phyloP scores from a whole-genome alignment of 2,888 invertebrate species.

The Thereva unica region DNA sequence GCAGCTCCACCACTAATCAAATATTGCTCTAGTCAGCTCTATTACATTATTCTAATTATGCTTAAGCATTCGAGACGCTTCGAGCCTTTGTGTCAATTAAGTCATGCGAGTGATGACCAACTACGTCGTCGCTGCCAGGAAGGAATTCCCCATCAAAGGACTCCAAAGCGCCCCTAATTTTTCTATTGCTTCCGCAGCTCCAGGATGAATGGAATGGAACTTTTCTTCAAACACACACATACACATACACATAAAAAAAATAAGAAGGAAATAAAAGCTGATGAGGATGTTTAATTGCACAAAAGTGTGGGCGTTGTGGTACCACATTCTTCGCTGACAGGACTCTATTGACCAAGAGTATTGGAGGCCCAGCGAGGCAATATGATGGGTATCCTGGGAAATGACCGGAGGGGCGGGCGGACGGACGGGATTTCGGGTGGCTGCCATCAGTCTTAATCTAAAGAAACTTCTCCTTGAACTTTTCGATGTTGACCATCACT shows the following conservation, averaged over 20 bases:
- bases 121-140: background rate
- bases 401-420: too few species aligned
- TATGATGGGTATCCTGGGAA: background rate
- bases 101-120: constrained; percentile 4
- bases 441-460: constrained; percentile 17
- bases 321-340: background rate
- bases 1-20: constrained; percentile 4
- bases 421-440: too few species aligned
- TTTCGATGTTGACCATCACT: constrained; percentile 55
- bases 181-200: too few species aligned
- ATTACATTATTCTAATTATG: constrained; percentile 19
- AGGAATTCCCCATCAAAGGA: background rate
- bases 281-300: constrained; percentile 2
- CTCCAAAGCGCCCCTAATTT: too few species aligned
- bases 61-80: constrained; percentile 1
- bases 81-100: constrained; percentile 13
- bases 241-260: background rate
- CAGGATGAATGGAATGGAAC: background rate
- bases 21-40: constrained; percentile 14
- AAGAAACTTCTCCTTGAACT: constrained; percentile 52
- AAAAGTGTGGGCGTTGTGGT: background rate
- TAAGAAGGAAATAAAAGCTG: background rate
- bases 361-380: background rate
- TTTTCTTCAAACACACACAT: constrained; percentile 3
- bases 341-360: background rate